Evolutionary conservation across 2,888 invertebrate genomes (phyloP), one percentile per base, ranked within the genome.

Genomic region (Leucoma salicis): DNA sequence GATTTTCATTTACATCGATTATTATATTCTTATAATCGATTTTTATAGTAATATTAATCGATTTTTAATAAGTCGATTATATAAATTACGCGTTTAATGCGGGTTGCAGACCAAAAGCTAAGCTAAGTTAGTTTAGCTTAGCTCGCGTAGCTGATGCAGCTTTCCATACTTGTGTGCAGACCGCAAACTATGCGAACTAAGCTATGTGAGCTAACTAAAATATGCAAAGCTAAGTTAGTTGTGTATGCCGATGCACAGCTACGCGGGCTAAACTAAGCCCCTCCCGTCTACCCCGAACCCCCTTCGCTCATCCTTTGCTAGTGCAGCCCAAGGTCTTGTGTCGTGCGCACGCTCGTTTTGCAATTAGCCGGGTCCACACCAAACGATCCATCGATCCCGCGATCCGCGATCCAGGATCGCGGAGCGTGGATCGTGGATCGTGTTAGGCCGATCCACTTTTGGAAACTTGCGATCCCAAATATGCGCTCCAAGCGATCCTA

Each of bases 211-310:
- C 50, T 48, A 46, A 49, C 46, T 49, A 51, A 54, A 55, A 49
- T 49, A 55, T 49, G 52, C 46, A 36, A 50, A 42, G 42, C 36
- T 40, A 41, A 25, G 43, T 38, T 38, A 55, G 52, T 49, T 49
- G 51, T 49, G 44, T 50, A 46, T 54, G 42, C 51, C 48, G 46
- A 53, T 51, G 50, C 46, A 49, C 48, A 50, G n/a, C 49, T 48
- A 47, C 50, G 27, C 42, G 49, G 55, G 51, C 57, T 51, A 49
- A 44, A 42, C 45, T 47, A 43, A 31, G 46, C 31, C 49, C 44
- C 44, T 46, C 52, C 52, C 48, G 49, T 42, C 35, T 35, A 11
- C 46, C 50, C 42, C 43, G 42, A 48, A 44, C 44, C 11, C 46
- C 43, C 38, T 46, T 38, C 35, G 46, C 46, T 41, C 49, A 38